Evolutionary conservation across 1,140 invertebrate genomes (phyloP).

Genomic region (Tetramorium simillimum): DNA sequence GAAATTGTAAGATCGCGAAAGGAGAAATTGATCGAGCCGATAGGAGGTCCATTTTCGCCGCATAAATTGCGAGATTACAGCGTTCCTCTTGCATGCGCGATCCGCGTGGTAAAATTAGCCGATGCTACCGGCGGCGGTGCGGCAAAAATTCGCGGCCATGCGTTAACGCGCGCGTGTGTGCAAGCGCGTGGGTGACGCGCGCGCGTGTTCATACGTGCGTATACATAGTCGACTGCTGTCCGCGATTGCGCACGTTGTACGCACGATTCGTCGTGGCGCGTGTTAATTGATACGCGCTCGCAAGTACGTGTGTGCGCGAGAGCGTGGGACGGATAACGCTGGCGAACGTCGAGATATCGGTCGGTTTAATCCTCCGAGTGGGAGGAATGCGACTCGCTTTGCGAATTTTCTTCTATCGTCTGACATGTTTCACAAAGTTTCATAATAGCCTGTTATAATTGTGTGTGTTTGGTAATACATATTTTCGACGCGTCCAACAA

Average conservation of each 20-base stretch:
- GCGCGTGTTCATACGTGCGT: conserved; percentile 14
- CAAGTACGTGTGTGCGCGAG: conserved; percentile 3
- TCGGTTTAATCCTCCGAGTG: conserved; percentile 12
- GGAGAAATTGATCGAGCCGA: conserved; percentile 25
- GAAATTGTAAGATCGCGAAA: background rate
- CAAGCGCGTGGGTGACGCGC: conserved; percentile 9
- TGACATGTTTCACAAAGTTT: conserved; percentile 23
- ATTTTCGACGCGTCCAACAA: background rate
- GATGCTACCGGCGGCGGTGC: conserved; percentile 31
- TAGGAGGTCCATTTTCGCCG: conserved; percentile 22
- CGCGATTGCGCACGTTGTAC: conserved; percentile 60
- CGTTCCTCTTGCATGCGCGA: conserved; percentile 48
- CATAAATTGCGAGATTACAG: conserved; percentile 46
- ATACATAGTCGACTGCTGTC: background rate
- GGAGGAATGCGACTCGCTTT: background rate
- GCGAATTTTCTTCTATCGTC: conserved; percentile 35
- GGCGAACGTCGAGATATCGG: conserved; percentile 39
- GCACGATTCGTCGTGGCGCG: conserved; percentile 41
- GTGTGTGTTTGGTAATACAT: background rate
- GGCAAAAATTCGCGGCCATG: conserved; percentile 52
- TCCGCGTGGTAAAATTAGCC: conserved; percentile 54
- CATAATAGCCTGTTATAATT: background rate
- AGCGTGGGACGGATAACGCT: conserved; percentile 58
- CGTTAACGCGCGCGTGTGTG: background rate
- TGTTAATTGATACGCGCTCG: conserved; percentile 70